Conservation (phyloP, 2,888 invertebrate species). For the Temnothorax ravouxi region DNA sequence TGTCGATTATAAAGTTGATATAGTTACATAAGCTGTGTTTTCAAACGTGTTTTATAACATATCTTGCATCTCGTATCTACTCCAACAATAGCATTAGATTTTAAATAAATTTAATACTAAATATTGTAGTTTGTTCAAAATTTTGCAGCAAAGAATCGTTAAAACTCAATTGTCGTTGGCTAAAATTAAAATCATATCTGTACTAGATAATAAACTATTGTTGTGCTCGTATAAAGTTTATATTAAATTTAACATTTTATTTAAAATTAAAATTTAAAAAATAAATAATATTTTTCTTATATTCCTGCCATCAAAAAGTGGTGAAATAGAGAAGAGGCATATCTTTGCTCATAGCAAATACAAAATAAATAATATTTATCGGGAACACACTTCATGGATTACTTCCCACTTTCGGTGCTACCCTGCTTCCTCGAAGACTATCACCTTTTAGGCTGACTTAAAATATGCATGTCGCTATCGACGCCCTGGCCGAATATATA, state of each 20-base stretch:
- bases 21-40: neutral
- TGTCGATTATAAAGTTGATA: neutral
- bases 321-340: neutral
- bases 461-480: constrained; percentile 72
- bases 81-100: neutral
- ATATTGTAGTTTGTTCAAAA: neutral
- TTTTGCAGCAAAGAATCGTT: neutral
- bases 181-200: neutral
- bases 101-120: neutral
- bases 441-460: constrained; percentile 68
- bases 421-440: constrained; percentile 67
- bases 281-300: neutral
- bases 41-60: neutral
- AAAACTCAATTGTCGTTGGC: neutral
- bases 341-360: constrained; percentile 14
- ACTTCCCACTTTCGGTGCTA: constrained; percentile 40
- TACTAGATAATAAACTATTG: too few relatives aligned
- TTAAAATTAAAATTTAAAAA: neutral
- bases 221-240: neutral
- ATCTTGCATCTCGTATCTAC: neutral
- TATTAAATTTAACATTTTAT: neutral
- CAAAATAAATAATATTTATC: constrained; percentile 43
- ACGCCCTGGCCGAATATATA: constrained; percentile 61
- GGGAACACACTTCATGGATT: constrained; percentile 7
- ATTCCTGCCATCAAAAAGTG: neutral